Evolutionary conservation across 92 coral and sea anemone species (phyloP), one percentile per base, ranked within the genome.

Genomic region (Porites cylindrica): DNA sequence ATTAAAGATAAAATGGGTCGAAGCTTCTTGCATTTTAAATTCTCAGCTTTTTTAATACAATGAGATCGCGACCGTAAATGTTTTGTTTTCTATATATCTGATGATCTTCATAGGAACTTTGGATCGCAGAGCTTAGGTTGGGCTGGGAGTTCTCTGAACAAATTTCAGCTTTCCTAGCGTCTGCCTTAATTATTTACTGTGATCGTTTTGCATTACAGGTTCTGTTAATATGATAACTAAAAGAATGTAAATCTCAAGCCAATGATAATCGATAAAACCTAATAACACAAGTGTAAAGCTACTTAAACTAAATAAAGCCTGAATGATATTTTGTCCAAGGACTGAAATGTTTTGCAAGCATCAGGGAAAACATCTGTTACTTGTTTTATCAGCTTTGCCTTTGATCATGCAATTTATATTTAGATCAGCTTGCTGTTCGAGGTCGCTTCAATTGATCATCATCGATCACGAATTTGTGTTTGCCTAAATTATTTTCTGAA

Each of bases 381-480:
- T 63, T 20, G 62, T 79, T 79, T 64, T 79, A 6, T 64, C 83
- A 80, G n/a, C 21, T 80, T 69, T 64, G 13, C 10, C 81, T 19
- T 29, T 77, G 8, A 62, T 14, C 66, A 19, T 77, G 32, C 43
- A 58, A 26, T 8, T n/a, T 54, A 12, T 59, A 60, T 77, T 77
- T 77, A 77, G 56, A 61, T 29, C 56, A 6, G 56, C 32, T 54
- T 51, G 0, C 56, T 21, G 24, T 38, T 38, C 79, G 24, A 53
- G 19, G 16, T 16, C 53, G 53, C 21, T 77, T 52, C 68, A 58
- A 51, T 13, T 14, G 61, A 56, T 14, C 17, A 56, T 14, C 14
- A 14, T 10, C 61, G 24, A 65, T 79, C 72, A 79, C 83, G 73
- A 66, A 79, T 38, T 69, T 79, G 21, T 80, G 84, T 80, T 69